Evolutionary conservation across 2,797 vertebrate genomes (phyloP).

Genomic region (Protosalanx chinensis): DNA sequence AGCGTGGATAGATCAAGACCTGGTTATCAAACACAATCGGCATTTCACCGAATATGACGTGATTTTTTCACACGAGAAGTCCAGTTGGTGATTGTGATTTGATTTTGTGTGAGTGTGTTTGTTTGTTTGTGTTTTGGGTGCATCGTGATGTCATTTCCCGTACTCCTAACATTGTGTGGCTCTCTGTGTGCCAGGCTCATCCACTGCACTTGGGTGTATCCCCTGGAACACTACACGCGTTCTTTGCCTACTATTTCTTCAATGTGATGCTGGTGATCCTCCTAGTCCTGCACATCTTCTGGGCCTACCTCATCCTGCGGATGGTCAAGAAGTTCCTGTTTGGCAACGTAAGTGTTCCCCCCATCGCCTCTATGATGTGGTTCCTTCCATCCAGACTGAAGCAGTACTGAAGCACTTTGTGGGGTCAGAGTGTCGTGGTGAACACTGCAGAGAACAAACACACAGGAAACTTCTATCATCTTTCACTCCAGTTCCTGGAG

Average conservation of each 20-base stretch:
- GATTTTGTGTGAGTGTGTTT: no score
- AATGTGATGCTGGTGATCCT: constrained; percentile 81
- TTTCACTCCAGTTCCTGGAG: no score
- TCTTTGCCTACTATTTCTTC: constrained; percentile 88
- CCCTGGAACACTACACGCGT: constrained; percentile 75
- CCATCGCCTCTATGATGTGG: background rate
- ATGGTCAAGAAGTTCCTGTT: constrained; percentile 85
- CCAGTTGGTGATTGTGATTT: no score
- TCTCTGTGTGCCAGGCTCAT: constrained; percentile 81
- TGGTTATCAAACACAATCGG: background rate
- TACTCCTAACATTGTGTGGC: background rate
- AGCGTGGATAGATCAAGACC: background rate
- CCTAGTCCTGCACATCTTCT: constrained; percentile 85
- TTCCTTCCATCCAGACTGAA: background rate
- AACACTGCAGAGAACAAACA: no score
- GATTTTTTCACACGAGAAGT: no score
- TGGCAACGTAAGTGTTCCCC: constrained; percentile 73
- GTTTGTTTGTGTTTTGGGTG: no score
- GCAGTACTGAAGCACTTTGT: no score
- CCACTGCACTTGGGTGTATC: constrained; percentile 82
- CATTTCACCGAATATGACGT: background rate
- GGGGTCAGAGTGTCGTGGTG: no score
- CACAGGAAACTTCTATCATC: no score
- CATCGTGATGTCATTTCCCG: background rate
- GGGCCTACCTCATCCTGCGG: constrained; percentile 83